Evolutionary conservation across 1,140 invertebrate genomes (phyloP), one percentile per base, ranked within the genome.

Genomic region (Ptiloglossa arizonensis): DNA sequence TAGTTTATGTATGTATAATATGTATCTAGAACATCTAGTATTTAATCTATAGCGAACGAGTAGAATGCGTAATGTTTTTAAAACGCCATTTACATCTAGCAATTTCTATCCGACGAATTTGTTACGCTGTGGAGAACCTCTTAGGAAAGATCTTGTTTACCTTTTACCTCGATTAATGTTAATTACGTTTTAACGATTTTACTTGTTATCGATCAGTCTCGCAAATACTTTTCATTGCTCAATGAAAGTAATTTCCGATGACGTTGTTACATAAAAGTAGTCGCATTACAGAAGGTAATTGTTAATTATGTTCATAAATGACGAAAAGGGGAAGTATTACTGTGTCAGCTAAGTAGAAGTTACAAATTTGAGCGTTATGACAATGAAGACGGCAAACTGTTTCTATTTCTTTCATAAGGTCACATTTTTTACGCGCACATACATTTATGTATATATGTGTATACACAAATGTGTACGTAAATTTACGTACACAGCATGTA

Each of bases 381-480:
- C 68, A 75, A 79, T 68, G 56, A 52, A 50, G 35, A 41, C 64
- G 60, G 29, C 35, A 54, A 78, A 78, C n/a, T 79, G 24, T 82
- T 82, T 83, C 69, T 83, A 72, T 83, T 82, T 66, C 41, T 82
- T 83, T 82, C 62, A 27, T 78, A 79, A 63, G n/a, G 50, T 79
- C 57, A 57, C 70, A 54, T 83, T 83, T 82, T 78, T 82, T 74
- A 83, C 69, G 57, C 75, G 69, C 64, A 79, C 56, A 50, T 64
- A 81, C 64, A 46, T 83, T 77, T 83, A 83, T 84, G 76, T 85
- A 83, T 81, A 85, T 85, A 83, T 85, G 72, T 85, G 81, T 85
- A 85, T 83, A 85, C 81, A 74, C 67, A 38, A 44, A 48, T 29
- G 29, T 74, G 77, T 79, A 82, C 70, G 71, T 83, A 22, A n/a